Evolutionary conservation across 2,113 vertebrate species (phyloP), one percentile per base, ranked within the genome.

Genomic region (Elephas maximus): DNA sequence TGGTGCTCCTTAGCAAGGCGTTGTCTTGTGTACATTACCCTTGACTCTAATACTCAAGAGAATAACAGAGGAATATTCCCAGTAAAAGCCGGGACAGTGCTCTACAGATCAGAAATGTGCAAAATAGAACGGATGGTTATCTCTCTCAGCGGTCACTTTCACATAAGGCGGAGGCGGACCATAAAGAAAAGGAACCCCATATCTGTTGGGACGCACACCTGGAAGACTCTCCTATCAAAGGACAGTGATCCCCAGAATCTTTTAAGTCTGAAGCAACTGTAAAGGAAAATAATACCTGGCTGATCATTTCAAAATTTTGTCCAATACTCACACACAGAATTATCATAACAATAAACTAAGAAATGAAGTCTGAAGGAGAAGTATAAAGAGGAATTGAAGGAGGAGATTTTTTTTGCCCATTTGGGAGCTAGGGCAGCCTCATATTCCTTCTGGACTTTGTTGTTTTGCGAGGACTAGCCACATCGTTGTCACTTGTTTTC

Each of bases 221-320:
- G 41, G 24, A 94, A 90, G 92, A 62, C 41, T 84, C 14, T 53
- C 28, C 71, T 84, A 24, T 76, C 53, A 88, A 88, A 73, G 17
- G 90, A 77, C 12, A 51, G 77, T 77, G 78, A 88, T 48, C 73
- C 60, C 60, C 41, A 90, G 90, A 82, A 45, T 73, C 45, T 71
- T 83, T 74, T 23, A 90, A 90, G 51, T 48, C 45, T 45, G 41
- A 95, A 79, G 33, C 62, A 94, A 88, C 60, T 26, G 76, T n/a
- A 88, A 81, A 79, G 33, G 48, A 93, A 78, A 95, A 60, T 41
- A 86, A 90, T 74, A 57, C 57, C 53, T 41, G 28, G 8, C 33
- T 97, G 63, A 65, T 65, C 80, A 80, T 79, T 83, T 90, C 28
- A 79, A 90, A 90, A 83, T 30, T 53, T 30, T 83, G 37, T 53